Evolutionary conservation across 2,113 vertebrate genomes (phyloP).

Genomic region (Mystacornis crossleyi): DNA sequence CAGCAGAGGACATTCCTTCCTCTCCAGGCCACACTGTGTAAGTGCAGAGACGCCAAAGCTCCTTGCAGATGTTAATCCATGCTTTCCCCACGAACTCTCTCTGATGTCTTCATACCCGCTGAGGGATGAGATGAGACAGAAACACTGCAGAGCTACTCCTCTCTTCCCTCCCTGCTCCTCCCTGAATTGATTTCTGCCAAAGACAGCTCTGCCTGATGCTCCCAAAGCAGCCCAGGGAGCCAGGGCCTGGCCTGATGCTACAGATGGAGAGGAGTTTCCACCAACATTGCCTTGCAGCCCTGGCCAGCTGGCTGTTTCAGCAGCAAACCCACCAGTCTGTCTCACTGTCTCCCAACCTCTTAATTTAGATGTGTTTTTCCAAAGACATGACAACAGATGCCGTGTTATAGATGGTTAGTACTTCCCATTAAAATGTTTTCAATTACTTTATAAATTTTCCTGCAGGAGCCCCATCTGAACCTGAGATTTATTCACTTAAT

Average conservation of each 20-base stretch:
- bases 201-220: not conserved
- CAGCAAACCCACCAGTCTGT: slow-evolving; percentile 40
- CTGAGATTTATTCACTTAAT: not conserved
- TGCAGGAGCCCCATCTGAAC: not conserved
- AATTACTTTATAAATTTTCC: slow-evolving; percentile 39
- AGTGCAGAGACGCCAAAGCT: not conserved
- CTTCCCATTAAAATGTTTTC: slow-evolving; percentile 1
- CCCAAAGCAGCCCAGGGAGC: not conserved
- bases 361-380: slow-evolving; percentile 28
- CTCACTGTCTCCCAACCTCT: not conserved
- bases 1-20: not conserved
- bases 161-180: not conserved
- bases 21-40: not conserved
- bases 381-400: not conserved
- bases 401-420: not conserved
- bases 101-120: accelerated
- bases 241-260: not conserved
- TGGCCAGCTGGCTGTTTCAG: not conserved
- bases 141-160: not conserved
- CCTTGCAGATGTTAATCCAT: not conserved
- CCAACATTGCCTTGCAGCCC: not conserved
- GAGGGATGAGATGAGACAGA: not conserved
- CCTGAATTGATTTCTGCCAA: not conserved
- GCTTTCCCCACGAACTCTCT: accelerated
- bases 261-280: slow-evolving; percentile 39